Percentiles rank a stretch among this genome's conserved stretches.
These are phyloP conservation scores for Nomada ferruginata DNA, from an alignment of 2,888 invertebrate genomes.

Conservation along the genomic window DNA sequence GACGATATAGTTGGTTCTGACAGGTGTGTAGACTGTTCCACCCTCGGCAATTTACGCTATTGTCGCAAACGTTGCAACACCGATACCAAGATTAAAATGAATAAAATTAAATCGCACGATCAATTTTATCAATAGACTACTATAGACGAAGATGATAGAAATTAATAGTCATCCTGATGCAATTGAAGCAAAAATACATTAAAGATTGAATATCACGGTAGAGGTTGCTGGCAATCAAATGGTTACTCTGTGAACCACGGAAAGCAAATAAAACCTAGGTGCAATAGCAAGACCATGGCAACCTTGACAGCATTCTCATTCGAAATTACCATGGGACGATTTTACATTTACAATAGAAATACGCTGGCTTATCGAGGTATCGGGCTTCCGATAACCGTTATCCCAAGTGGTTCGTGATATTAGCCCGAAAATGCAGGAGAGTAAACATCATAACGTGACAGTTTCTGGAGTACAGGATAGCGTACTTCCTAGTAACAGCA, in stretches of 20 bases:
- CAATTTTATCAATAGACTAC: neutral
- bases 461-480: slow-evolving; percentile 41
- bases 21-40: slow-evolving; percentile 72
- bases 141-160: too few species aligned
- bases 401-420: slow-evolving; percentile 36
- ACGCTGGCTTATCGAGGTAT: slow-evolving; percentile 1
- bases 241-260: too few species aligned
- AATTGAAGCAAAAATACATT: too few species aligned
- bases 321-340: slow-evolving; percentile 18
- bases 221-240: too few species aligned
- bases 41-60: slow-evolving; percentile 74
- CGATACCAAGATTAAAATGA: slow-evolving; percentile 20
- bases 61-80: slow-evolving; percentile 40
- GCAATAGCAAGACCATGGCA: neutral
- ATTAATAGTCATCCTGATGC: too few species aligned
- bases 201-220: too few species aligned
- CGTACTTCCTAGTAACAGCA: slow-evolving; percentile 55
- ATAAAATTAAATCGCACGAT: neutral
- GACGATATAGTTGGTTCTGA: slow-evolving; percentile 77
- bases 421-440: slow-evolving; percentile 41
- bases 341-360: slow-evolving; percentile 40
- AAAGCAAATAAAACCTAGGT: too few species aligned
- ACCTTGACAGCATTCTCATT: slow-evolving; percentile 6
- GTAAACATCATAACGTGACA: slow-evolving; percentile 47
- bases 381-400: slow-evolving; percentile 40